These are phyloP conservation scores for Gymnodraco acuticeps DNA, from an alignment of 2,797 vertebrate species.

Conservation along the genomic window DNA sequence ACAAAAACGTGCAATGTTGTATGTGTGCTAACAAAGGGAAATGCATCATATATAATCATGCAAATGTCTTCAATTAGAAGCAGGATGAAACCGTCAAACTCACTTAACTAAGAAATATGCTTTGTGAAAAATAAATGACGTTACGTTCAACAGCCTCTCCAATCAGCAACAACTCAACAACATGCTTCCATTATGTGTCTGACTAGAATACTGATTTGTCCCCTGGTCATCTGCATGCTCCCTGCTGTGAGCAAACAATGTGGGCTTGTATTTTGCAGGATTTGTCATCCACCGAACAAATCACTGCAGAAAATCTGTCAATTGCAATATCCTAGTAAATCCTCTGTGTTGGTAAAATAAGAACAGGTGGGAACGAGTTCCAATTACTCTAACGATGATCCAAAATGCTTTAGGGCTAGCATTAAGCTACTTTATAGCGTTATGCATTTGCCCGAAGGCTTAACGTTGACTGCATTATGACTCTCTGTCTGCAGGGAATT, in stretches of 20 bases:
- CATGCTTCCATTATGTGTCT: slow-evolving; percentile 29
- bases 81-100: slow-evolving; percentile 4
- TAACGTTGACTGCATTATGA: slow-evolving; percentile 43
- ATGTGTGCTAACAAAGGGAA: not conserved
- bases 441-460: slow-evolving; percentile 59
- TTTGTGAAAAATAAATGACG: not conserved
- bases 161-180: slow-evolving; percentile 33
- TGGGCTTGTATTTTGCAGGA: slow-evolving; percentile 21
- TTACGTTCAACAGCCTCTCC: slow-evolving; percentile 21
- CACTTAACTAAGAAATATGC: slow-evolving; percentile 30
- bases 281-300: slow-evolving; percentile 56
- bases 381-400: slow-evolving; percentile 63
- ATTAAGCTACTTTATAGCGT: slow-evolving; percentile 69
- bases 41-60: not conserved
- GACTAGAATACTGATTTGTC: slow-evolving; percentile 48
- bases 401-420: slow-evolving; percentile 49
- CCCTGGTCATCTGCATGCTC: slow-evolving; percentile 42
- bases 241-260: slow-evolving; percentile 42
- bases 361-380: slow-evolving; percentile 68
- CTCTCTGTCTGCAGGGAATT: slow-evolving; percentile 42
- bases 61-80: not conserved
- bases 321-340: slow-evolving; percentile 51
- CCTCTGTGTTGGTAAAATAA: slow-evolving; percentile 45
- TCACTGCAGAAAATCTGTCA: slow-evolving; percentile 42
- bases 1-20: not conserved